Evolutionary conservation across 2,797 vertebrate genomes (phyloP).

Genomic region (Diglossa cyanea): DNA sequence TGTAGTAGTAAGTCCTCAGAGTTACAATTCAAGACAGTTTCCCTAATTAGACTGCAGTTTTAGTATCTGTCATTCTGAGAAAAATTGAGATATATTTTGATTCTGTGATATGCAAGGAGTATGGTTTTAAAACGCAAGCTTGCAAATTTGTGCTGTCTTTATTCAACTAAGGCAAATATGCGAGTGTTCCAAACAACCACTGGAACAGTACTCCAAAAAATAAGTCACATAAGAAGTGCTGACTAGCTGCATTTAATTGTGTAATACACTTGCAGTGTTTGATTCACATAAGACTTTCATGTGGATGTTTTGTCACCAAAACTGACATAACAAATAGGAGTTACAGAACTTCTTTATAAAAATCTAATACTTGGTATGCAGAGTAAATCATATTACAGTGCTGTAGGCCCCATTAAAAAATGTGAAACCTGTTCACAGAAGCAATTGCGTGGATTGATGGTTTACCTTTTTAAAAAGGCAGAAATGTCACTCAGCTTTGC

Average conservation of each 20-base stretch:
- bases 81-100: background rate
- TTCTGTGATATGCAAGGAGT: background rate
- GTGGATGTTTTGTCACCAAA: background rate
- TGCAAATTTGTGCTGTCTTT: background rate
- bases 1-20: background rate
- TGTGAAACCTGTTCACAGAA: background rate
- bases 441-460: background rate
- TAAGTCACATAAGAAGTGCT: background rate
- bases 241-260: background rate
- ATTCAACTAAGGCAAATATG: background rate
- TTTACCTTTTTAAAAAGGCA: background rate
- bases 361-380: background rate
- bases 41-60: background rate
- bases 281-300: background rate
- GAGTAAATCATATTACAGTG: background rate
- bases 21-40: background rate
- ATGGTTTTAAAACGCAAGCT: background rate
- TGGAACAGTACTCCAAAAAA: background rate
- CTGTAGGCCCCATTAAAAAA: background rate
- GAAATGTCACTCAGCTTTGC: background rate
- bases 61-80: background rate
- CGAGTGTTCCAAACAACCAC: background rate
- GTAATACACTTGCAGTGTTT: background rate
- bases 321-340: background rate
- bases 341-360: background rate